Base-by-base conservation (phyloP, 2,113 vertebrate genomes). In the Martes martes region DNA sequence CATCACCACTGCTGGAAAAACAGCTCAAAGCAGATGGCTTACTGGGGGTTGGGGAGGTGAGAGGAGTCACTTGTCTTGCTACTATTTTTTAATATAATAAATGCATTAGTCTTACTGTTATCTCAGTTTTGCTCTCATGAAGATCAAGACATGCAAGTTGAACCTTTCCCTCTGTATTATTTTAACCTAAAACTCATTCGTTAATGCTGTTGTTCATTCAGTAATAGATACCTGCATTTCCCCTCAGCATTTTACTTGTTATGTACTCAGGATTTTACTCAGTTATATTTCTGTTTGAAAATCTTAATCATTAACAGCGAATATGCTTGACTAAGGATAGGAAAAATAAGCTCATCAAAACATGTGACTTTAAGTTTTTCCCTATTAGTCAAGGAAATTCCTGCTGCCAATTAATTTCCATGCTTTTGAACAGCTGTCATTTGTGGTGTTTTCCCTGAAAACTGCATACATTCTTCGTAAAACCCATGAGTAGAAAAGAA, bases 321-420 rank as follows among this genome's bases (percentile, higher is more conserved):
- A 74, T 67, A 61, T 86, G 74, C 96, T 91, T 97, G 80, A 96
- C 88, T 96, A 89, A 78, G 55, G 55, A 91, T 97, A 65, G 80
- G 96, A 97, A 97, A 96, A 95, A 63, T 3, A 94, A 98, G 84
- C 52, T 97, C 42, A 89, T 96, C 97, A 91, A 86, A 91, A 98
- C 89, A 91, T 91, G 57, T 78, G 59, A 47, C 33, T 97, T 92
- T 83, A 55, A 97, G 92, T 98, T 98, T 98, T 98, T 97, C 91
- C 91, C 36, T 63, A 15, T 98, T 98, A 98, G 71, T 95, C 80
- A 96, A 85, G 97, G 45, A 92, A 90, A 97, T 98, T 96, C 81
- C 69, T 92, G 97, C 21, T n/a, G 94, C 98, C 89, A 97, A 2
- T 97, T 97, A 91, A 97, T 97, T 95, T 97, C 96, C 96, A 89